Evolutionary conservation across 2,113 vertebrate species (phyloP).

Genomic region (Dasyprocta punctata): DNA sequence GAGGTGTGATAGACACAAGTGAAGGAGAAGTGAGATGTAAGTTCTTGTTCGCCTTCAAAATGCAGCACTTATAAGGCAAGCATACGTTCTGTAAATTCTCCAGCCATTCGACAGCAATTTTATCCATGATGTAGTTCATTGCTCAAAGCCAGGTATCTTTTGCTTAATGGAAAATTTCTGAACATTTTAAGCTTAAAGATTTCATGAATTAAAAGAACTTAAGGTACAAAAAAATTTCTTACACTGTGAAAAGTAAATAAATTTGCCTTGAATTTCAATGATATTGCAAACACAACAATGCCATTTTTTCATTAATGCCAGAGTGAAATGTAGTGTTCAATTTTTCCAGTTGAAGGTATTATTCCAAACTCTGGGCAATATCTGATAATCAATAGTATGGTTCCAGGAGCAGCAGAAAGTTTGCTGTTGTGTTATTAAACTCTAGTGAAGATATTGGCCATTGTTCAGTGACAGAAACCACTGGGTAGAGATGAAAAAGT

Average conservation of each 20-base stretch:
- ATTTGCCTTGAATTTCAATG: background rate
- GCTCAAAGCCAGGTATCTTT: background rate
- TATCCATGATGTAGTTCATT: background rate
- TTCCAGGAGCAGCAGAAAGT: background rate
- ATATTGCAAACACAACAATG: background rate
- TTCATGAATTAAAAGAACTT: slow-evolving; percentile 22
- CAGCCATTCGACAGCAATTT: slow-evolving; percentile 18
- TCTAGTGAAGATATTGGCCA: background rate
- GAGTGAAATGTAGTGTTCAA: background rate
- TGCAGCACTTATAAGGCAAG: slow-evolving; percentile 71
- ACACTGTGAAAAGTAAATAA: background rate
- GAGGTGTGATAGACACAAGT: slow-evolving; percentile 74
- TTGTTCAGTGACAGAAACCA: background rate
- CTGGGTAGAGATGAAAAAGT: background rate
- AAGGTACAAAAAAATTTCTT: background rate
- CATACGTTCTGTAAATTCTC: slow-evolving; percentile 22
- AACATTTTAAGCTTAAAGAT: slow-evolving; percentile 25
- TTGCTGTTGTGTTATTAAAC: background rate
- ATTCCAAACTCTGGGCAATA: background rate
- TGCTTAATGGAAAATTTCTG: background rate
- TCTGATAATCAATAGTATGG: background rate
- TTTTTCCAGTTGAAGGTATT: background rate
- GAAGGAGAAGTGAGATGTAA: slow-evolving; percentile 73
- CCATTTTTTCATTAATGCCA: background rate
- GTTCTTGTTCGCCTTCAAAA: slow-evolving; percentile 68